Evolutionary conservation across 2,888 invertebrate species (phyloP), one percentile per base, ranked within the genome.

Genomic region (Macrosoma leucophasiata): DNA sequence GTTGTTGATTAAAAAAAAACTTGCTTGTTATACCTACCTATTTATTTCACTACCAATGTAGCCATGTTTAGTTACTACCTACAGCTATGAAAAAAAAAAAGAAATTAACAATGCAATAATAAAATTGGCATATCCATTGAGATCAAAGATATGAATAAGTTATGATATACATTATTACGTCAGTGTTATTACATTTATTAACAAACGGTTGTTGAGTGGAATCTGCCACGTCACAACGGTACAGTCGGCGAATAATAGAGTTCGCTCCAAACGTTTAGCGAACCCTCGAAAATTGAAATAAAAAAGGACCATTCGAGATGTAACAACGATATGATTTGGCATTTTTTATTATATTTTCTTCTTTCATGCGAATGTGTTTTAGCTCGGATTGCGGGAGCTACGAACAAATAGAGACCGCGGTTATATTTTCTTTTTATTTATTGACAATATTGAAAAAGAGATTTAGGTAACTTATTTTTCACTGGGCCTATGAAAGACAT

Each of bases 321-420:
- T 78, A 79, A 75, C 78, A 72, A 75, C 78, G 70, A 77, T 82
- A 81, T 82, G 82, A 82, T 79, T 79, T 79, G 73, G 82, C 81
- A 79, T 78, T 82, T 78, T 73, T 62, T 58, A 55, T 53, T 56
- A 61, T 59, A 58, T 56, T 66, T 69, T 60, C 54, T 58, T 58
- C 61, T 57, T 70, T 58, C 54, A 56, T 62, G 64, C n/a, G n/a
- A n/a, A n/a, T 64, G 58, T 71, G 73, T 78, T 77, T 72, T 59
- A 72, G 69, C 72, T 69, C 58, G 66, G 65, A 58, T 62, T 50
- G 49, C 54, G 58, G 62, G 71, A 68, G 58, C 55, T 58, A 52
- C 50, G 56, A 73, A 72, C 62, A 51, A 55, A 71, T 68, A 53
- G 51, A 53, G 9, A 21, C 35, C 30, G 28, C 35, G 4, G 21